phyloP scores from a whole-genome alignment of 2,888 invertebrate species.

The Carcina quercana region DNA sequence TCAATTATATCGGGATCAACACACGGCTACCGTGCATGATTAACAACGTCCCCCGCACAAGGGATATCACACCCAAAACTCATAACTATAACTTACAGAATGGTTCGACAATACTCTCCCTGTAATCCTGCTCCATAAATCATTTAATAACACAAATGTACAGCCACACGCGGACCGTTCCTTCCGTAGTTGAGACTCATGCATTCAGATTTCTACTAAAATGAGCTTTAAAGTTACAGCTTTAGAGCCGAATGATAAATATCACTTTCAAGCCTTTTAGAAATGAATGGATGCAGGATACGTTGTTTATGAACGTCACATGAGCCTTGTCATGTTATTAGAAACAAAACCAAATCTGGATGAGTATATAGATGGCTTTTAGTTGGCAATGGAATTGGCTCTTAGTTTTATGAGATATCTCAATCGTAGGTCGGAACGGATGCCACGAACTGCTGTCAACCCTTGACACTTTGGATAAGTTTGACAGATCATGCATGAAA shows the following conservation, averaged over 20 bases:
- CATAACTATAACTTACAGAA: slow-evolving; percentile 39
- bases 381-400: slow-evolving; percentile 1
- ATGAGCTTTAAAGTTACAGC: slow-evolving; percentile 19
- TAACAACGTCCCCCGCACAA: slow-evolving; percentile 34
- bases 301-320: slow-evolving; percentile 37
- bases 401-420: slow-evolving; percentile 23
- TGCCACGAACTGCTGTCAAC: slow-evolving; percentile 67
- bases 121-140: slow-evolving; percentile 70
- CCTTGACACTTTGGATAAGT: slow-evolving; percentile 64
- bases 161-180: slow-evolving; percentile 69
- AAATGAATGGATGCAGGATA: slow-evolving; percentile 29
- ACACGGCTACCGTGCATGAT: slow-evolving; percentile 67
- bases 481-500: slow-evolving; percentile 60
- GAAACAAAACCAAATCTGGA: too few species aligned
- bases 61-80: slow-evolving; percentile 38
- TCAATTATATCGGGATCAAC: slow-evolving; percentile 72
- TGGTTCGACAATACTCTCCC: slow-evolving; percentile 33
- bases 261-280: slow-evolving; percentile 34
- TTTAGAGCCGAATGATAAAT: slow-evolving; percentile 15
- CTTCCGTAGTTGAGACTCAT: slow-evolving; percentile 58
- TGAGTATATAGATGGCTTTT: too few species aligned
- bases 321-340: slow-evolving; percentile 24
- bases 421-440: slow-evolving; percentile 52
- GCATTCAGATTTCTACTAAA: slow-evolving; percentile 23
- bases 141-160: slow-evolving; percentile 73